Conservation (phyloP, 1,140 invertebrate genomes). For the Dendroctonus valens region DNA sequence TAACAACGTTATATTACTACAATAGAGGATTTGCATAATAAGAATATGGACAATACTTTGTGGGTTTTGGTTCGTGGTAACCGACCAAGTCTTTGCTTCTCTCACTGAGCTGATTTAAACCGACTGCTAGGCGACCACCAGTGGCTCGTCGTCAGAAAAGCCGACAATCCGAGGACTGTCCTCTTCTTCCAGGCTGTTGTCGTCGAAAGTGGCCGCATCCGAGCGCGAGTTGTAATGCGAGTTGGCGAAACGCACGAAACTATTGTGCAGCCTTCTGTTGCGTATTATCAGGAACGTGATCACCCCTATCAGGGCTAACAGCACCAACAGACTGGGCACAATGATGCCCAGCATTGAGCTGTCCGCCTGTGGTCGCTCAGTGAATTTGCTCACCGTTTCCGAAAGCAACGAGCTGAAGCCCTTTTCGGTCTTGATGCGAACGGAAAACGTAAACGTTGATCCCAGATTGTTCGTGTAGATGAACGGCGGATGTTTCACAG, state of each 20-base stretch:
- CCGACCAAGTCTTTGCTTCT: slow-evolving; percentile 25
- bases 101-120: slow-evolving; percentile 1
- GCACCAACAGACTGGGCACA: slow-evolving; percentile 47
- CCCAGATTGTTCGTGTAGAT: slow-evolving; percentile 55
- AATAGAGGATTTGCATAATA: slow-evolving; percentile 24
- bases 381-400: slow-evolving; percentile 48
- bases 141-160: slow-evolving; percentile 90
- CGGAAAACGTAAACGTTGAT: slow-evolving; percentile 63
- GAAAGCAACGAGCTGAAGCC: slow-evolving; percentile 66
- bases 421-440: slow-evolving; percentile 60
- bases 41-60: slow-evolving; percentile 36
- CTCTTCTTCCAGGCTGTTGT: slow-evolving; percentile 71
- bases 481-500: slow-evolving; percentile 56
- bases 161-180: slow-evolving; percentile 84
- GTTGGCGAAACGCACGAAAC: slow-evolving; percentile 78
- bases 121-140: slow-evolving; percentile 75
- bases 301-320: slow-evolving; percentile 56
- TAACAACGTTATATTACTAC: slow-evolving; percentile 23
- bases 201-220: slow-evolving; percentile 79
- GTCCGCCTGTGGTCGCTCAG: background rate
- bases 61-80: slow-evolving; percentile 17
- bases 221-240: slow-evolving; percentile 84
- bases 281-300: slow-evolving; percentile 65
- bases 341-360: slow-evolving; percentile 34
- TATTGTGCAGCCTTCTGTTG: slow-evolving; percentile 72